Conservation (phyloP, 2,797 vertebrate species). For the Myoxocephalus aenaeus region DNA sequence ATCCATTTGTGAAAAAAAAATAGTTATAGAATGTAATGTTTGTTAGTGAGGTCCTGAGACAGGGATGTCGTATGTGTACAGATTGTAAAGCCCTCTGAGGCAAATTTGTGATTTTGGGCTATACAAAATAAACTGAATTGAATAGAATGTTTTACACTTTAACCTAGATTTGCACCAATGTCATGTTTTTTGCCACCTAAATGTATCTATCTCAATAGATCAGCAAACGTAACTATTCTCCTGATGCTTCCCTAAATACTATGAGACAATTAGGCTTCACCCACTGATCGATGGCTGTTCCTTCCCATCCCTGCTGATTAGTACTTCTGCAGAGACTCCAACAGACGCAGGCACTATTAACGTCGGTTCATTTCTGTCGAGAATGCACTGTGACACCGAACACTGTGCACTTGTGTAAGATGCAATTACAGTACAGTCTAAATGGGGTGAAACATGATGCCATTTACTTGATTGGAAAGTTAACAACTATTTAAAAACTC, state of each 20-base stretch:
- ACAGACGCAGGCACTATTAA: neutral
- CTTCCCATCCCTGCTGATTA: conserved; percentile 10
- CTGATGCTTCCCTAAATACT: neutral
- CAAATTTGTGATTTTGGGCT: too few relatives aligned
- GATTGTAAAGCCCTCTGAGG: too few relatives aligned
- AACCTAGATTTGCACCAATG: neutral
- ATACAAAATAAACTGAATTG: neutral
- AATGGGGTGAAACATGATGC: conserved; percentile 26
- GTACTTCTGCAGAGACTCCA: conserved; percentile 1
- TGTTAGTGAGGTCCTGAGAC: too few relatives aligned
- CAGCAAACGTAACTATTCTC: neutral
- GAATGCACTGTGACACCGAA: neutral
- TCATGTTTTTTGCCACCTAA: neutral
- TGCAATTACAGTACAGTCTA: conserved; percentile 17
- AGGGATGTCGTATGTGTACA: too few relatives aligned
- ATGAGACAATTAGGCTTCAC: neutral
- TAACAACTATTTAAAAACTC: conserved; percentile 20
- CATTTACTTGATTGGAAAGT: conserved; percentile 35
- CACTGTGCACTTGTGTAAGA: neutral
- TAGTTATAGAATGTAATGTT: too few relatives aligned
- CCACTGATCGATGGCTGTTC: neutral
- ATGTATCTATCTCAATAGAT: neutral
- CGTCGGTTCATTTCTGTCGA: neutral
- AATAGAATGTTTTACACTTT: neutral
- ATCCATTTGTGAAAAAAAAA: neutral